Base-by-base conservation (phyloP, 37 sponge, comb jelly and placozoan species). In the Hexactinellida sp. region DNA sequence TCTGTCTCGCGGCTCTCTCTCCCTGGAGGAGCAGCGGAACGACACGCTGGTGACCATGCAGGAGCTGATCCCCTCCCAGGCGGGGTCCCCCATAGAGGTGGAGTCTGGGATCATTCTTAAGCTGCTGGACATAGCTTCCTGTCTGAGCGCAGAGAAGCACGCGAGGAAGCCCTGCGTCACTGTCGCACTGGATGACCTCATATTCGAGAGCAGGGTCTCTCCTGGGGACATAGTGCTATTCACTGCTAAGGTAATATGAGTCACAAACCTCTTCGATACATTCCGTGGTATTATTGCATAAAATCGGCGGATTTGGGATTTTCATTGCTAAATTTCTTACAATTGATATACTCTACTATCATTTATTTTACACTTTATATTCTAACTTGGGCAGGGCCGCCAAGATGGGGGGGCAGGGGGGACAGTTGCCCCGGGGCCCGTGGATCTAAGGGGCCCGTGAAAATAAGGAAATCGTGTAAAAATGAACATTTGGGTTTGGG, bases 131-230 rank as follows among this genome's bases (percentile, higher is more conserved):
- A 39, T 87, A 25, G 84, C 88, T 37, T 83, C 88, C n/a, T 87
- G 88, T 52, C 38, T 87, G 36, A 83, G 84, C 28, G 88, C 88
- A 38, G 88, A 88, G 85, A 84, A 51, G 38, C 88, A 88, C 76
- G 88, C 88, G 1, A 47, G 54, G 82, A 24, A 84, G 35, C 88
- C 88, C 0, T 88, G 88, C 37, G 88, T 88, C 39, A 88, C 88
- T 63, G 88, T 88, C 0, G 55, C 88, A 0, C 28, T 88, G 9
- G 88, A 88, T 37, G 84, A 88, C 83, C 84, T 88, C 85, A 88
- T 39, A n/a, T 88, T 88, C 37, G 71, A 84, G 36, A 84, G 24
- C 34, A 54, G 38, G 10, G 85, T 88, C 39, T 84, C 38, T 7
- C 32, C 76, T 21, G 76, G 76, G 30, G 76, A 63, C 76, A 63